Percentiles rank a stretch among this genome's conserved stretches.
phyloP scores from a whole-genome alignment of 64 coral and sea anemone species.

The Actinia tenebrosa region DNA sequence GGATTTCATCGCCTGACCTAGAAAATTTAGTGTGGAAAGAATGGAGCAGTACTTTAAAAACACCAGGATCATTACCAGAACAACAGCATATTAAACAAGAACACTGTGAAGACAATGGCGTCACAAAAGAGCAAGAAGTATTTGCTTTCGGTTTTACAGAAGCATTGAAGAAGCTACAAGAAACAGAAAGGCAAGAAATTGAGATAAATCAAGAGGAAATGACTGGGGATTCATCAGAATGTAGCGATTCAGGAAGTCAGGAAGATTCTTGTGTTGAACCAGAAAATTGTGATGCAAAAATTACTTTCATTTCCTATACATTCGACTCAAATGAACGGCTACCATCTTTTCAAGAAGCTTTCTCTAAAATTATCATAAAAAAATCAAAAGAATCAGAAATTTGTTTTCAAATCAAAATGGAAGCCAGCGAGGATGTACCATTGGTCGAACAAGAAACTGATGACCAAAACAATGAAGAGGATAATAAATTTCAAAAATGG shows the following conservation, averaged over 20 bases:
- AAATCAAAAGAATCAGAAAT: conserved; percentile 5
- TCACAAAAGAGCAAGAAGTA: conserved; percentile 83
- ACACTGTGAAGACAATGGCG: conserved; percentile 29
- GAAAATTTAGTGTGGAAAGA: conserved; percentile 75
- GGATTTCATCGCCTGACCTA: conserved; percentile 74
- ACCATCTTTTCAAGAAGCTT: conserved; percentile 59
- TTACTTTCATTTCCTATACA: conserved; percentile 58
- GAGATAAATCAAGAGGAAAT: conserved; percentile 23
- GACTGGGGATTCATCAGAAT: conserved; percentile 31
- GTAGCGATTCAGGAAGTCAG: neutral
- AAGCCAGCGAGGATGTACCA: neutral
- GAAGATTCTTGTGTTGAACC: neutral
- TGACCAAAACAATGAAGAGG: neutral
- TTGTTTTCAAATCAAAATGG: conserved; percentile 32
- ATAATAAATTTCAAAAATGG: conserved; percentile 6
- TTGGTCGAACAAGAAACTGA: neutral
- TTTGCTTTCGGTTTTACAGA: conserved; percentile 89
- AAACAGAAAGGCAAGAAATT: conserved; percentile 47
- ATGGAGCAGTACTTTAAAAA: conserved; percentile 4
- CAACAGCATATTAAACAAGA: conserved; percentile 31
- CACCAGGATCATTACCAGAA: neutral
- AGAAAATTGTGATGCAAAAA: conserved; percentile 35
- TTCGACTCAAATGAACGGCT: conserved; percentile 47
- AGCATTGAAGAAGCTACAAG: conserved; percentile 64
- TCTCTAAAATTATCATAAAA: conserved; percentile 29